A percentile compares a stretch with the other conserved stretches of the same genome.
Conservation (phyloP, 2,888 invertebrate genomes). For the Drosophila pegasa region DNA sequence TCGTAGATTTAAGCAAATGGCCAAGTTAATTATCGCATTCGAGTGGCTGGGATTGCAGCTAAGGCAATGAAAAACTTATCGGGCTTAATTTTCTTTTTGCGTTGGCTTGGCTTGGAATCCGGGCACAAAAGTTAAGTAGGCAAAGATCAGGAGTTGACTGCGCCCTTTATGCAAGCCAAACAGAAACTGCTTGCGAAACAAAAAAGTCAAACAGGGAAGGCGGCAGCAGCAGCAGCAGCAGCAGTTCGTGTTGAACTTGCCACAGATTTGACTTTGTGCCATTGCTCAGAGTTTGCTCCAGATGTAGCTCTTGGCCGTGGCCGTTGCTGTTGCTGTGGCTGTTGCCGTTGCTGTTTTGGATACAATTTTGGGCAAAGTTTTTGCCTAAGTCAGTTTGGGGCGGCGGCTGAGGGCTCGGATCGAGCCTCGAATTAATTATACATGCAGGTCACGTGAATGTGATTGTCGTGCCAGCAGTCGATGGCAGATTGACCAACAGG, state of each 20-base stretch:
- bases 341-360: constrained; percentile 53
- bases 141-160: constrained; percentile 50
- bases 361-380: constrained; percentile 72
- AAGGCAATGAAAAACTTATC: constrained; percentile 59
- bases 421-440: constrained; percentile 74
- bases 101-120: constrained; percentile 46
- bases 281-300: constrained; percentile 17
- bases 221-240: constrained; percentile 38
- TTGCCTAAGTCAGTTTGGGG: constrained; percentile 62
- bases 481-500: constrained; percentile 57
- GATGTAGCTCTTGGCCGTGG: constrained; percentile 20
- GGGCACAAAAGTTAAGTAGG: constrained; percentile 67
- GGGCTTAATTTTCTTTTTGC: constrained; percentile 42
- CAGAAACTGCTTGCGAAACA: constrained; percentile 77
- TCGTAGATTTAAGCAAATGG: constrained; percentile 44
- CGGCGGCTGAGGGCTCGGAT: constrained; percentile 13
- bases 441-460: constrained; percentile 81
- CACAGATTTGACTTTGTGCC: constrained; percentile 69
- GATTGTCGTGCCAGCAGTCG: constrained; percentile 78
- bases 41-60: constrained; percentile 34
- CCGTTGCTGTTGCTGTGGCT: constrained; percentile 53
- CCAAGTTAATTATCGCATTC: constrained; percentile 66
- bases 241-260: constrained; percentile 67
- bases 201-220: constrained; percentile 65
- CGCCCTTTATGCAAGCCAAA: constrained; percentile 54